phyloP scores from a whole-genome alignment of 2,113 vertebrate genomes.

The Gymnarchus niloticus region DNA sequence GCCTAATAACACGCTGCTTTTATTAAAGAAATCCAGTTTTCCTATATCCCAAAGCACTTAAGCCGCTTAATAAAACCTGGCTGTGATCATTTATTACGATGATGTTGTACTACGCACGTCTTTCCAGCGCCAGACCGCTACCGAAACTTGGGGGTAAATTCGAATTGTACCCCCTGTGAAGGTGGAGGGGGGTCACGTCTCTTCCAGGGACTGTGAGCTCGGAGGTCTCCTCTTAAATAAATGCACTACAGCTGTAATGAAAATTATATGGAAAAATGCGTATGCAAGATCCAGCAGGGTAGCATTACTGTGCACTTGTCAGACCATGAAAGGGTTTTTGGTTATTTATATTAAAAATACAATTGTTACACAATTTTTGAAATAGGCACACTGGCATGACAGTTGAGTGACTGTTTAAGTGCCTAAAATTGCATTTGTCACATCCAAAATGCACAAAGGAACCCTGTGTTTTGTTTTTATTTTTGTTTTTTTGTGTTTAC shows the following conservation, averaged over 20 bases:
- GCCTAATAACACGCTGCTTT: neutral
- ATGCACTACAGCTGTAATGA: neutral
- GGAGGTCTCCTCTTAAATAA: neutral
- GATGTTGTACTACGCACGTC: neutral
- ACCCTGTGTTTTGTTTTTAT: neutral
- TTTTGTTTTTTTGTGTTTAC: neutral
- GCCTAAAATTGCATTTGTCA: neutral
- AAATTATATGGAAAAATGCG: neutral
- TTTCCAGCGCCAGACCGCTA: neutral
- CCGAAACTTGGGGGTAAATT: neutral
- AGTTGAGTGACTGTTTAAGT: neutral
- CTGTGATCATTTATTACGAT: neutral
- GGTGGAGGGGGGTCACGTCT: neutral
- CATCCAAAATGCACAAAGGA: neutral
- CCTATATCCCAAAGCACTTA: neutral
- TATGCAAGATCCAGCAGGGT: neutral
- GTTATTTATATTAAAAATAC: neutral
- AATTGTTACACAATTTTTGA: neutral
- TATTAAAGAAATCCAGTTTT: slow-evolving; percentile 2
- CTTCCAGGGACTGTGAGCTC: neutral
- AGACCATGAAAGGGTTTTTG: neutral
- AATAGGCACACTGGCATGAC: neutral
- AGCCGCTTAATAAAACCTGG: neutral
- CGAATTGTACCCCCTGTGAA: neutral
- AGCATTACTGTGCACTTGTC: neutral